Percentiles rank a stretch among this genome's conserved stretches.
Conservation (phyloP, 2,797 vertebrate genomes). For the Alcedo quadribrachys region DNA sequence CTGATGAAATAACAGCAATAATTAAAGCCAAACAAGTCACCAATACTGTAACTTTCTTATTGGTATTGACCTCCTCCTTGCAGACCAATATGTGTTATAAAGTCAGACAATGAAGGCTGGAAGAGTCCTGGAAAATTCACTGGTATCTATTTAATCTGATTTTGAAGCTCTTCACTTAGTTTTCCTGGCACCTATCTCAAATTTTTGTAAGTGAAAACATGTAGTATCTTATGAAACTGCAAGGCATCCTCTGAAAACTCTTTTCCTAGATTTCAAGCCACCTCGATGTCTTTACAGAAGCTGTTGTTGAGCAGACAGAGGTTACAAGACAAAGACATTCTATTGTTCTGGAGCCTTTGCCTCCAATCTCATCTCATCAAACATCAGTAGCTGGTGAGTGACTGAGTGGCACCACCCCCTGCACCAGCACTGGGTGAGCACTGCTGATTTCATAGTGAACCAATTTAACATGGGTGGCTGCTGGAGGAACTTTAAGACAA, state of each 20-base stretch:
- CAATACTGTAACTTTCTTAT: background rate
- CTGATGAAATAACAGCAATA: background rate
- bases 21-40: background rate
- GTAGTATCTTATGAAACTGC: background rate
- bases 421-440: background rate
- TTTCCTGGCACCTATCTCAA: constrained; percentile 9
- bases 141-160: constrained; percentile 22
- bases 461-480: background rate
- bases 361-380: background rate
- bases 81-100: background rate
- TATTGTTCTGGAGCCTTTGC: background rate
- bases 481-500: background rate
- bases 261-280: background rate
- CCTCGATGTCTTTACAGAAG: background rate
- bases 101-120: background rate
- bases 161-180: background rate
- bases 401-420: background rate
- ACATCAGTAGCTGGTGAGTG: background rate
- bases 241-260: background rate
- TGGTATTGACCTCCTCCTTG: background rate
- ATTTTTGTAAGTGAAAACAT: background rate
- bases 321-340: background rate
- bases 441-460: background rate
- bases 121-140: constrained; percentile 6
- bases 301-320: background rate